Evolutionary conservation across 2,113 vertebrate species (phyloP).

Genomic region (Pica pica): DNA sequence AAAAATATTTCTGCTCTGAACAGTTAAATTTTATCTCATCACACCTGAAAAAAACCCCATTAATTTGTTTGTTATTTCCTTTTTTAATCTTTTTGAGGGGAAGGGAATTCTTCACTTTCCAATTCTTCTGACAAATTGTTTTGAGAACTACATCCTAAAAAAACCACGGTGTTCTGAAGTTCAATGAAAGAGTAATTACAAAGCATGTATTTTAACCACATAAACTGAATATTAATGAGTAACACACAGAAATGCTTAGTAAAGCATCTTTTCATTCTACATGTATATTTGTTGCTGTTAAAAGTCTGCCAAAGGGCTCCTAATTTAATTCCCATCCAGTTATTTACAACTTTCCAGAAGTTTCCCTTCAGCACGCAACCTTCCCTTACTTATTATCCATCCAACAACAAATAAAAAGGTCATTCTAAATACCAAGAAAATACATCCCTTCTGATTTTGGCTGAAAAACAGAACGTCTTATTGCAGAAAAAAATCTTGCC

Average conservation of each 20-base stretch:
- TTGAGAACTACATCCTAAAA: not conserved
- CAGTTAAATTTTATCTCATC: not conserved
- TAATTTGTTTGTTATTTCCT: not conserved
- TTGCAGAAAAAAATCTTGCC: not conserved
- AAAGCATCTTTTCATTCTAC: not conserved
- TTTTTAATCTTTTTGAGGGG: not conserved
- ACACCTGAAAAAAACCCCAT: not conserved
- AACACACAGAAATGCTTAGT: not conserved
- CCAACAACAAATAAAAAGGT: not conserved
- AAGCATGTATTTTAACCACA: not conserved
- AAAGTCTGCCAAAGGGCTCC: not conserved
- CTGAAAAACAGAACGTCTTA: not conserved
- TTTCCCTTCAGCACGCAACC: not conserved
- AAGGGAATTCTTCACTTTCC: not conserved
- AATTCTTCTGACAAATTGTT: not conserved
- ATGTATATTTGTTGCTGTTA: not conserved
- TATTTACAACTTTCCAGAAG: not conserved
- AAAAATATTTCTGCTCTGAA: not conserved
- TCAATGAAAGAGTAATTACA: not conserved
- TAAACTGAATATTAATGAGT: not conserved
- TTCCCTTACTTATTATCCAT: not conserved
- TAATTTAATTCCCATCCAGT: not conserved
- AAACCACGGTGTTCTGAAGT: not conserved
- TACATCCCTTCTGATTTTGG: not conserved
- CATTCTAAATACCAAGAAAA: not conserved